A percentile compares a stretch with the other conserved stretches of the same genome.
These are phyloP conservation scores for Epinephelus moara DNA, from an alignment of 2,113 vertebrate species.

Conservation along the genomic window DNA sequence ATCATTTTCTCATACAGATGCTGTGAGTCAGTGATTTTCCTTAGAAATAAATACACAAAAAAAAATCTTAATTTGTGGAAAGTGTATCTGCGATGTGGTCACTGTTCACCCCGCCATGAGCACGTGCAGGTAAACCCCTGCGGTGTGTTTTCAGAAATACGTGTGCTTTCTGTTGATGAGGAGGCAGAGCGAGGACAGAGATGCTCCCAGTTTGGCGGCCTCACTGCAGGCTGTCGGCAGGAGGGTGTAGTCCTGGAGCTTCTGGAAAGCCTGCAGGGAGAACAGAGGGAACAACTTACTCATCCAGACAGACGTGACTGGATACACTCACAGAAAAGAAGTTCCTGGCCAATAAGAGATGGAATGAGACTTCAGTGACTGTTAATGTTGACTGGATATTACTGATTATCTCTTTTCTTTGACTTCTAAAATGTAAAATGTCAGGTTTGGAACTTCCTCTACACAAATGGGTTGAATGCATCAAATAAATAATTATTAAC, in stretches of 20 bases:
- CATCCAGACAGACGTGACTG: neutral
- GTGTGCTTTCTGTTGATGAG: slow-evolving; percentile 89
- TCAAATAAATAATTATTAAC: too few species aligned
- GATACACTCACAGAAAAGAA: neutral
- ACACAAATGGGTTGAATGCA: too few species aligned
- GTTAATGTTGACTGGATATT: neutral
- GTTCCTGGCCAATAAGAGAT: neutral
- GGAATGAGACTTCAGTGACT: neutral
- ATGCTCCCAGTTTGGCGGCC: slow-evolving; percentile 88
- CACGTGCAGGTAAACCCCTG: neutral
- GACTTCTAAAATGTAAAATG: neutral
- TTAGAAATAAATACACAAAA: slow-evolving; percentile 37
- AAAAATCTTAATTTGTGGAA: neutral
- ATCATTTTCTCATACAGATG: slow-evolving; percentile 16
- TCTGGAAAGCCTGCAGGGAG: slow-evolving; percentile 88
- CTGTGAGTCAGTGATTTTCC: slow-evolving; percentile 17
- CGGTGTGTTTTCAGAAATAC: slow-evolving; percentile 67
- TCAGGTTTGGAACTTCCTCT: too few species aligned
- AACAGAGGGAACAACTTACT: neutral
- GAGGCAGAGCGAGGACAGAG: slow-evolving; percentile 91
- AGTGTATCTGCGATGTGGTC: neutral
- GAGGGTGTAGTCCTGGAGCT: slow-evolving; percentile 90
- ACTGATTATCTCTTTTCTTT: neutral
- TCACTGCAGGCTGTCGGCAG: slow-evolving; percentile 92
- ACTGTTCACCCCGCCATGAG: neutral